phyloP scores from a whole-genome alignment of 1,140 invertebrate species.

The Gonatopus flavifemur region DNA sequence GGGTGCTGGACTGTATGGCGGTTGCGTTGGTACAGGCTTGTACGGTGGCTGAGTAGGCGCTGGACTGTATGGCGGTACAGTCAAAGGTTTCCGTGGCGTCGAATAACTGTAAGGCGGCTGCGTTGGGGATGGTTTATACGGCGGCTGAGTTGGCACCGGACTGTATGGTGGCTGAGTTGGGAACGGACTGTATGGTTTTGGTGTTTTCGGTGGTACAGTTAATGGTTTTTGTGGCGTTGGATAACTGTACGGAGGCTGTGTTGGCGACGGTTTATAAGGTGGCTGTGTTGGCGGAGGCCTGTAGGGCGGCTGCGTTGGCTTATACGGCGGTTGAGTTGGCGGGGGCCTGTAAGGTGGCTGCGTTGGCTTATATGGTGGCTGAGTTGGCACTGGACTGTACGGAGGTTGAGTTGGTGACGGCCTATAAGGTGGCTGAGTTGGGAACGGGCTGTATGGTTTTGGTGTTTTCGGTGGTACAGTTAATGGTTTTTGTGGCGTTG shows the following conservation, averaged over 20 bases:
- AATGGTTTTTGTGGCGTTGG: constrained; percentile 10
- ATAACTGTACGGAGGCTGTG: constrained; percentile 14
- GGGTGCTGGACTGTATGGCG: constrained; percentile 15
- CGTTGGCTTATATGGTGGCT: constrained; percentile 12
- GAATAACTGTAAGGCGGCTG: constrained; percentile 14
- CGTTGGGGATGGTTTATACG: constrained; percentile 12
- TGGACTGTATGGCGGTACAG: constrained; percentile 15
- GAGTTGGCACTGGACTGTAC: constrained; percentile 10
- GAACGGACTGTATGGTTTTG: no score
- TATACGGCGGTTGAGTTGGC: background rate
- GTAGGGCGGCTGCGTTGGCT: constrained; percentile 9
- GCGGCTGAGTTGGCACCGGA: no score
- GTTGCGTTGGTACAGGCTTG: constrained; percentile 9
- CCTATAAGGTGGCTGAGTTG: no score
- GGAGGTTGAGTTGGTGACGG: background rate
- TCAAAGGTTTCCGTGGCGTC: constrained; percentile 1
- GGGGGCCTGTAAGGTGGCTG: background rate
- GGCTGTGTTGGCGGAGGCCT: no score
- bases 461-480: constrained; percentile 1
- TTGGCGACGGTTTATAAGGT: no score
- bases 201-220: constrained; percentile 2
- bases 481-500: constrained; percentile 1
- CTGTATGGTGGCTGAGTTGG: no score
- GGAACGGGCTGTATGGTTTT: background rate
- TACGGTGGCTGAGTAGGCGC: constrained; percentile 3